Base-by-base conservation (phyloP, 2,113 vertebrate species). In the Cranoglanis bouderius region DNA sequence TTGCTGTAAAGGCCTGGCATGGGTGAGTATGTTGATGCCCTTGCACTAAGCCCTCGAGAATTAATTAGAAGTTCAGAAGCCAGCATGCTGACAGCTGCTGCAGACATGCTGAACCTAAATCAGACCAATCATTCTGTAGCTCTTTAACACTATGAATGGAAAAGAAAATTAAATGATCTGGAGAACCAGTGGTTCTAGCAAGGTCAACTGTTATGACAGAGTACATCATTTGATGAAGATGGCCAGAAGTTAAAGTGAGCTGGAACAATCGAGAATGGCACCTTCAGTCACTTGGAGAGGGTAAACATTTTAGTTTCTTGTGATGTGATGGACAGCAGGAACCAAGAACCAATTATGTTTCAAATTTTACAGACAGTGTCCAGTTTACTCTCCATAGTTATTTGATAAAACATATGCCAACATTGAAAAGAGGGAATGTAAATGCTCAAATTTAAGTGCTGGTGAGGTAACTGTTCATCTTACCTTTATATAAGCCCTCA, bases 41-140 rank as follows among this genome's bases (percentile, higher is more conserved):
- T 70, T 38, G 26, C n/a, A 63, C 83, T 72, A n/a, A 82, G 49
- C 90, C 72, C 57, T 6, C 6, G 70, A 84, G 90, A 87, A 89
- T 86, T 84, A 84, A 90, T 87, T 89, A 91, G 74, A 84, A 40
- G 59, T 63, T 51, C 74, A 63, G 74, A 74, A 74, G 21, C 6
- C 43, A 77, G 85, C 49, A 59, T 59, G 35, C 16, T 63, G 89
- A 59, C 83, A 82, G 75, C n/a, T 84, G 70, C 80, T 84, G 43
- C 57, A 59, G 29, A 72, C 51, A 82, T 74, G 43, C 35, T 46
- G n/a, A 82, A 78, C 67, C 35, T 57, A 59, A 63, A 86, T 83
- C 35, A 43, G 26, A 72, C 84, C 19, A 29, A 55, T 29, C 21
- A 35, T 74, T 32, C 77, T 26, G n/a, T 40, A 16, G 49, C 49